Evolutionary conservation across 2,888 invertebrate genomes (phyloP).

Genomic region (Osedax fenrisi): DNA sequence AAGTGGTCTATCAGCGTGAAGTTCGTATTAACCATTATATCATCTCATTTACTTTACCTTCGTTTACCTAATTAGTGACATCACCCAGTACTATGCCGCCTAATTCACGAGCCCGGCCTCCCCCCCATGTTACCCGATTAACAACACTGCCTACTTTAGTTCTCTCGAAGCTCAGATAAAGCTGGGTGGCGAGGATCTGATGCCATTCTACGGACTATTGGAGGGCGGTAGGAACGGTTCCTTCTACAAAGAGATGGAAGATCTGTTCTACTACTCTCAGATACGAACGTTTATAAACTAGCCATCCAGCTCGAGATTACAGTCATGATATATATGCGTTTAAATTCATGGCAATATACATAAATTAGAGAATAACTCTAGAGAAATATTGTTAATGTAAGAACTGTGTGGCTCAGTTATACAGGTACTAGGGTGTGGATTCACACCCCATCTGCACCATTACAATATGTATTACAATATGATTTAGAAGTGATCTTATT

Average conservation of each 20-base stretch:
- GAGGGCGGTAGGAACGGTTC: conserved; percentile 63
- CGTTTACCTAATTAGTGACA: not conserved
- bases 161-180: conserved; percentile 48
- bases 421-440: too few relatives aligned
- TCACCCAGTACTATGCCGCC: not conserved
- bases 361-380: too few relatives aligned
- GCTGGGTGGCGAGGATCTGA: conserved; percentile 49
- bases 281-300: conserved; percentile 52
- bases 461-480: too few relatives aligned
- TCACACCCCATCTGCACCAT: too few relatives aligned
- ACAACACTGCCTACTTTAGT: conserved; percentile 35
- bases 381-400: too few relatives aligned
- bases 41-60: not conserved
- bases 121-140: not conserved
- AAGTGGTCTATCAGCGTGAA: conserved; percentile 56
- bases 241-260: conserved; percentile 62
- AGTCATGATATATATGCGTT: too few relatives aligned
- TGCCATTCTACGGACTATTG: conserved; percentile 63
- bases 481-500: too few relatives aligned
- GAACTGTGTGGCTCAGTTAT: too few relatives aligned
- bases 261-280: conserved; percentile 67
- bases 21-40: conserved; percentile 47
- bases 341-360: too few relatives aligned
- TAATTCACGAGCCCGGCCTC: not conserved
- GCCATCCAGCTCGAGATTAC: too few relatives aligned